phyloP scores from a whole-genome alignment of 2,797 vertebrate species.

The Trachops cirrhosus region DNA sequence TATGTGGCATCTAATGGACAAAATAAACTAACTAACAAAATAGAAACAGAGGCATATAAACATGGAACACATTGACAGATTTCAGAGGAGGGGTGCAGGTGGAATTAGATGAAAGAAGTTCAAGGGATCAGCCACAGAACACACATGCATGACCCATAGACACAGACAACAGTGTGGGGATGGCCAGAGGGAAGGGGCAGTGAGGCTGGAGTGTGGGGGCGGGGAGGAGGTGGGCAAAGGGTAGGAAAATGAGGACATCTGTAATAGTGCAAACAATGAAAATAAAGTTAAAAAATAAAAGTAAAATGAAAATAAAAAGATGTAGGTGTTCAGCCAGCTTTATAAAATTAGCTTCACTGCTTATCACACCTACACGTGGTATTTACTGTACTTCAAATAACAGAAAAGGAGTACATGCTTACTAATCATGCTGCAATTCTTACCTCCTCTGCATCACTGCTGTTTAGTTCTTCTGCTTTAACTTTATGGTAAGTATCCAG shows the following conservation, averaged over 20 bases:
- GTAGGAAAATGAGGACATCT: not conserved
- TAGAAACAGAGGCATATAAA: not conserved
- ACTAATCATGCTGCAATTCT: constrained; percentile 61
- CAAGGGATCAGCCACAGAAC: not conserved
- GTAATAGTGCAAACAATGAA: not conserved
- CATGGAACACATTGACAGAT: too few species aligned
- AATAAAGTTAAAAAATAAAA: not conserved
- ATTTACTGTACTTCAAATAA: constrained; percentile 6
- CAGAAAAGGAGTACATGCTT: not conserved
- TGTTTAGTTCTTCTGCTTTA: constrained; percentile 91
- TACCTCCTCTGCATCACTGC: constrained; percentile 90
- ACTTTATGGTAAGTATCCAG: constrained; percentile 92
- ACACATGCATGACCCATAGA: not conserved
- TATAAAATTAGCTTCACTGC: not conserved
- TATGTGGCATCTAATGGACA: not conserved
- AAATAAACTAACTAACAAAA: not conserved
- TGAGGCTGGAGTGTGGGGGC: accelerated
- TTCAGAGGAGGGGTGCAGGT: not conserved
- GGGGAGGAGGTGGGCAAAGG: not conserved
- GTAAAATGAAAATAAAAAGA: not conserved
- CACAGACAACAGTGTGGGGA: not conserved
- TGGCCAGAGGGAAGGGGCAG: too few species aligned
- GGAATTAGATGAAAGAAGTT: not conserved
- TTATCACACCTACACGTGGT: constrained; percentile 9
- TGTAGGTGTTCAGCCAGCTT: not conserved